These are phyloP conservation scores for Naja naja DNA, from an alignment of 2,113 vertebrate species.

Conservation along the genomic window DNA sequence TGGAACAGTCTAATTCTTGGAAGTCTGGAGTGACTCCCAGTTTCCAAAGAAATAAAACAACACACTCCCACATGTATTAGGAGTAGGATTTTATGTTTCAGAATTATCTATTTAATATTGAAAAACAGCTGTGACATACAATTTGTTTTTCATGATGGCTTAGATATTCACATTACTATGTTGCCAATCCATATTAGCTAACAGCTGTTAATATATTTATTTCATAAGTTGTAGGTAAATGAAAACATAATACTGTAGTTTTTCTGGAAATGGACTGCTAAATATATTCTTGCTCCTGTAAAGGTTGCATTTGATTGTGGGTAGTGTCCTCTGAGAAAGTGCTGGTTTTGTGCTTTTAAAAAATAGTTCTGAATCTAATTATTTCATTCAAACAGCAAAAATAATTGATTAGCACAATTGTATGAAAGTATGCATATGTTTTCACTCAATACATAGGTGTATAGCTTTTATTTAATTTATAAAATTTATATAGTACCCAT, in stretches of 20 bases:
- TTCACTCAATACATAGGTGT: neutral
- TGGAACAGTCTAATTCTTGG: neutral
- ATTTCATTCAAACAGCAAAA: neutral
- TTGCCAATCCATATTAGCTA: slow-evolving; percentile 47
- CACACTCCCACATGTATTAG: neutral
- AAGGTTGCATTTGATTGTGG: neutral
- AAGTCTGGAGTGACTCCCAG: neutral
- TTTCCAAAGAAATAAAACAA: neutral
- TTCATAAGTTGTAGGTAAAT: slow-evolving; percentile 10
- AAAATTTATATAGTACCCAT: neutral
- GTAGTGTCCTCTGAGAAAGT: neutral
- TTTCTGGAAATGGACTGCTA: neutral
- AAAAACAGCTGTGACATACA: slow-evolving; percentile 10
- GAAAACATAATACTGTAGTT: neutral
- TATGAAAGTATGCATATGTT: neutral
- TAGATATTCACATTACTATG: slow-evolving; percentile 7
- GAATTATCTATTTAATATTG: slow-evolving; percentile 37
- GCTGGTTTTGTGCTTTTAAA: neutral
- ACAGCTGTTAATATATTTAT: slow-evolving; percentile 44
- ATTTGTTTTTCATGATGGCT: slow-evolving; percentile 26
- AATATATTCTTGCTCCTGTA: neutral
- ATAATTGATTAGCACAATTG: neutral
- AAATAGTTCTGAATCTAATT: neutral
- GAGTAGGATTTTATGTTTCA: slow-evolving; percentile 26
- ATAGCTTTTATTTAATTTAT: neutral